Evolutionary conservation across 2,797 vertebrate species (phyloP).

Genomic region (Oreortyx pictus): DNA sequence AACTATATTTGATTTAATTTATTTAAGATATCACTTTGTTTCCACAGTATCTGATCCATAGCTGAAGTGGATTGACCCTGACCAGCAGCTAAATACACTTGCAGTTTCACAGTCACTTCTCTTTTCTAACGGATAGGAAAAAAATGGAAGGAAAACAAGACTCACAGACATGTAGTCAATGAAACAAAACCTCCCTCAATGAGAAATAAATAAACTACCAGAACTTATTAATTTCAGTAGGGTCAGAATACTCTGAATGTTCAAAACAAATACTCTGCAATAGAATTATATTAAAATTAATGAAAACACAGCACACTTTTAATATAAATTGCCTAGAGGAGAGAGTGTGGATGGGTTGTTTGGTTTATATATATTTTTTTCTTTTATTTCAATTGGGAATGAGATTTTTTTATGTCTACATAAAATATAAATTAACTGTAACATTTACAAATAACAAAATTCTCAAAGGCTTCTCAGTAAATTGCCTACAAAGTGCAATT

Average conservation of each 20-base stretch:
- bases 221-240: background rate
- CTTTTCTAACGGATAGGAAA: background rate
- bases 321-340: background rate
- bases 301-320: background rate
- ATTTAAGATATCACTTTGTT: background rate
- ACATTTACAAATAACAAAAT: conserved; percentile 64
- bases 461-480: conserved; percentile 64
- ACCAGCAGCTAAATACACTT: background rate
- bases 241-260: background rate
- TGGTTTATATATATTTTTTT: background rate
- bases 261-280: background rate
- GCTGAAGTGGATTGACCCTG: rapidly evolving
- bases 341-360: background rate
- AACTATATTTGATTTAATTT: background rate
- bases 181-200: background rate
- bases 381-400: conserved; percentile 33
- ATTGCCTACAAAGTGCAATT: conserved; percentile 65
- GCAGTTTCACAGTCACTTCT: background rate
- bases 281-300: background rate
- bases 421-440: conserved; percentile 70
- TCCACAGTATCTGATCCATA: background rate
- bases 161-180: too few relatives aligned
- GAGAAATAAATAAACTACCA: background rate
- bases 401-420: conserved; percentile 36
- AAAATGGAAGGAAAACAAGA: background rate